A percentile compares a stretch with the other conserved stretches of the same genome.
phyloP scores from a whole-genome alignment of 2,888 invertebrate genomes.

The Parnassius apollo region DNA sequence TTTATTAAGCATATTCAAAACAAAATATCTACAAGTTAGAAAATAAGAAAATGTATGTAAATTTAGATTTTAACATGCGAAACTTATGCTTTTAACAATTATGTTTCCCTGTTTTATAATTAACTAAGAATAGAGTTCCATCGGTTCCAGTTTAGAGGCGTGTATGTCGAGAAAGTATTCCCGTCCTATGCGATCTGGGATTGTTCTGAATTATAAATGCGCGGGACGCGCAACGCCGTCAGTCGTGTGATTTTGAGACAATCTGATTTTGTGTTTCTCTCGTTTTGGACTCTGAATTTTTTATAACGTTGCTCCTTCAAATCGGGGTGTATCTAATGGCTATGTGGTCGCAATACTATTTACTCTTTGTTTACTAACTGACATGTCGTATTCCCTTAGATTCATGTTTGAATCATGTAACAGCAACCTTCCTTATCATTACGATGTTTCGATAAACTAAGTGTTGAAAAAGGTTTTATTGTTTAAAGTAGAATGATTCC shows the following conservation, averaged over 20 bases:
- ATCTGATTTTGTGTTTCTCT: conserved; percentile 77
- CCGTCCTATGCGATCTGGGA: conserved; percentile 41
- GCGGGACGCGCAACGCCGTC: conserved; percentile 59
- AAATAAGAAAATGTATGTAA: too few relatives aligned
- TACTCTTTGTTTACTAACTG: conserved; percentile 34
- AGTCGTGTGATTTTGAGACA: conserved; percentile 79
- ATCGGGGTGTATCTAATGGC: conserved; percentile 66
- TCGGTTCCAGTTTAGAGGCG: conserved; percentile 18
- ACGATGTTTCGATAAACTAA: too few relatives aligned
- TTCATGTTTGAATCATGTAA: conserved; percentile 9
- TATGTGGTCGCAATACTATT: conserved; percentile 50
- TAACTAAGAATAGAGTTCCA: conserved; percentile 17
- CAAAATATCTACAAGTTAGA: not conserved
- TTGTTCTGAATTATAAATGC: conserved; percentile 73
- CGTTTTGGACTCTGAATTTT: conserved; percentile 75
- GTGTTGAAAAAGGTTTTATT: conserved; percentile 1
- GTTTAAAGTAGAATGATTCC: not conserved
- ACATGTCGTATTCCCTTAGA: conserved; percentile 10
- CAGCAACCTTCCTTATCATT: not conserved
- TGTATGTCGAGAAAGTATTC: conserved; percentile 52
- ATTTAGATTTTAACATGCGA: not conserved
- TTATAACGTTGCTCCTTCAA: conserved; percentile 65
- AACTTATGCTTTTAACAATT: not conserved
- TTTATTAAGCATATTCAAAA: not conserved
- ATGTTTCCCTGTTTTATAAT: conserved; percentile 2